These are phyloP conservation scores for Anisognathus igniventris DNA, from an alignment of 2,797 vertebrate species.

Conservation along the genomic window DNA sequence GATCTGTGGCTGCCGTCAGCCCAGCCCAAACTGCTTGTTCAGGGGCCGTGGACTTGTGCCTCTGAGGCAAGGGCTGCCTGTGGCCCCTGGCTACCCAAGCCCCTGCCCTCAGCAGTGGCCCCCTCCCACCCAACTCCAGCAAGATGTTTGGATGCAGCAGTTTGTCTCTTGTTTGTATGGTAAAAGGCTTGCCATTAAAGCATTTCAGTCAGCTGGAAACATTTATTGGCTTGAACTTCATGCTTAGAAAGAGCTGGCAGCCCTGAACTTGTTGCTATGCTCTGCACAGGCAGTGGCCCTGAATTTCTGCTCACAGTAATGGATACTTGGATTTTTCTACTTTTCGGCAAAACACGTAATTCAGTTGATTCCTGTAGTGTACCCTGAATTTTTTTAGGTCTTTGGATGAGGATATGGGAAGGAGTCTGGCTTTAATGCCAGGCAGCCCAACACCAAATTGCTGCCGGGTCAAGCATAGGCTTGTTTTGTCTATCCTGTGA, in stretches of 20 bases:
- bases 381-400: background rate
- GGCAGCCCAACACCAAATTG: background rate
- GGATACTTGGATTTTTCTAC: background rate
- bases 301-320: background rate
- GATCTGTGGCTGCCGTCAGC: fast-evolving
- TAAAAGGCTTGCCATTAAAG: background rate
- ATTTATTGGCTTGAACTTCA: background rate
- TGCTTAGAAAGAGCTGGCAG: background rate
- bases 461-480: background rate
- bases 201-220: slow-evolving; percentile 32
- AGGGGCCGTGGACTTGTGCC: background rate
- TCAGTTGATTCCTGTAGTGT: background rate
- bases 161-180: background rate
- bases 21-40: background rate
- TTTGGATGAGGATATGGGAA: background rate
- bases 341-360: background rate
- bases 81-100: fast-evolving
- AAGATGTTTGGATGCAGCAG: background rate
- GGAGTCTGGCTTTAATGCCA: background rate
- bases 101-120: background rate
- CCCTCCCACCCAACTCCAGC: background rate
- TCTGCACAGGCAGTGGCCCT: background rate
- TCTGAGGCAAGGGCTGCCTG: fast-evolving
- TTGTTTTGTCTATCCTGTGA: background rate
- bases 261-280: slow-evolving; percentile 14